A percentile compares a stretch with the other conserved stretches of the same genome.
Evolutionary conservation across 1,140 invertebrate species (phyloP).

Genomic region (Andricus grossulariae): DNA sequence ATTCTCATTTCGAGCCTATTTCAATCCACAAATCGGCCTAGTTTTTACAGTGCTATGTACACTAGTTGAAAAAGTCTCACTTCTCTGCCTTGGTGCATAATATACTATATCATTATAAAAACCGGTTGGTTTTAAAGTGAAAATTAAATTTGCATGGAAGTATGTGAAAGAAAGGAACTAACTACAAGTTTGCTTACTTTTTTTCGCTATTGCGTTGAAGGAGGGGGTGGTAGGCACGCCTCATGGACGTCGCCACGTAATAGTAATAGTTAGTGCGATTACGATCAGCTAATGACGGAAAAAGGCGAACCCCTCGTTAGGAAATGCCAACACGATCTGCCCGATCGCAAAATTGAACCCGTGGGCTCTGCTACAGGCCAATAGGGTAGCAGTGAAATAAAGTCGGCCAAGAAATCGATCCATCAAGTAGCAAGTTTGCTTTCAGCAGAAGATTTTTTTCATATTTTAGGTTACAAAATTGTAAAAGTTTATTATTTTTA

Average conservation of each 20-base stretch:
- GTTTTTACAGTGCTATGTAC: too few relatives aligned
- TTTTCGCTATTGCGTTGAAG: background rate
- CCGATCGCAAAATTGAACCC: conserved; percentile 12
- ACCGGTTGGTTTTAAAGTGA: background rate
- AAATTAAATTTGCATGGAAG: background rate
- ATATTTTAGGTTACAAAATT: too few relatives aligned
- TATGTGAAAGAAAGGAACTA: background rate
- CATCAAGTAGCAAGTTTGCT: too few relatives aligned
- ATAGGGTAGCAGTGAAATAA: background rate
- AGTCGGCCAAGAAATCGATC: background rate
- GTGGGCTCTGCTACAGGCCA: background rate
- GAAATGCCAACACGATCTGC: conserved; percentile 69
- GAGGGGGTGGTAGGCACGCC: conserved; percentile 22
- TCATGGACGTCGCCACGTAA: conserved; percentile 54
- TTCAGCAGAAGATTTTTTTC: too few relatives aligned
- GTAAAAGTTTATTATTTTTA: too few relatives aligned
- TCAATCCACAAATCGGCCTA: too few relatives aligned
- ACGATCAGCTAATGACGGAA: conserved; percentile 69
- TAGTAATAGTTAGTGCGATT: conserved; percentile 71
- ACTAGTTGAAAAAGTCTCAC: too few relatives aligned
- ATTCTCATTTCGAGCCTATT: too few relatives aligned
- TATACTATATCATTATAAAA: too few relatives aligned
- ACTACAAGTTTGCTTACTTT: background rate
- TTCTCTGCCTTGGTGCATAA: too few relatives aligned
- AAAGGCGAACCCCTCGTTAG: conserved; percentile 69